These are phyloP conservation scores for Anneissia japonica DNA, from an alignment of 35 echinoderm and acorn worm genomes.

Conservation along the genomic window DNA sequence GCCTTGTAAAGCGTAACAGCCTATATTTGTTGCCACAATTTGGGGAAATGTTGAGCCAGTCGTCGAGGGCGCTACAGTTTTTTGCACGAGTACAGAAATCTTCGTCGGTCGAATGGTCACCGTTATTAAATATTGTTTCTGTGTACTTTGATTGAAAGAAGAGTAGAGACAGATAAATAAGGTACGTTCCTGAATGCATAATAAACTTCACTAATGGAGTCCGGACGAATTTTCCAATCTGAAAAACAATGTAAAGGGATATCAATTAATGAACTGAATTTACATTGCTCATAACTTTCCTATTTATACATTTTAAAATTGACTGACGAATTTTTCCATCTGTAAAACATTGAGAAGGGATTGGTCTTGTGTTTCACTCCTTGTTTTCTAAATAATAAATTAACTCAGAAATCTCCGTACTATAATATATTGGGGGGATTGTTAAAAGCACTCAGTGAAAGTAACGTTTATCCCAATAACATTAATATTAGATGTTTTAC, in stretches of 20 bases:
- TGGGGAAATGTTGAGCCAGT: neutral
- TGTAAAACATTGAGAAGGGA: no score
- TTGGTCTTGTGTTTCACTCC: no score
- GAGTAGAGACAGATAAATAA: conserved; percentile 66
- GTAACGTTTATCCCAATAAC: no score
- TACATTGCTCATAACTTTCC: no score
- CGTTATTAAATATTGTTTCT: neutral
- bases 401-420: no score
- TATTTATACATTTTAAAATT: no score
- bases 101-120: neutral
- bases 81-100: neutral
- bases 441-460: no score
- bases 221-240: conserved; percentile 49
- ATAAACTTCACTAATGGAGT: conserved; percentile 81
- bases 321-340: no score
- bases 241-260: conserved; percentile 6
- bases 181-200: conserved; percentile 60
- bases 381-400: no score
- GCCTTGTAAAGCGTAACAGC: conserved; percentile 16
- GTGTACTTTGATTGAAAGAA: conserved; percentile 70
- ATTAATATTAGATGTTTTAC: no score
- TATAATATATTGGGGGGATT: no score
- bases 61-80: neutral
- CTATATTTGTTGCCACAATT: neutral
- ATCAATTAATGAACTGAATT: no score